Evolutionary conservation across 2,888 invertebrate genomes (phyloP), one percentile per base, ranked within the genome.

Genomic region (Torymus auratus): DNA sequence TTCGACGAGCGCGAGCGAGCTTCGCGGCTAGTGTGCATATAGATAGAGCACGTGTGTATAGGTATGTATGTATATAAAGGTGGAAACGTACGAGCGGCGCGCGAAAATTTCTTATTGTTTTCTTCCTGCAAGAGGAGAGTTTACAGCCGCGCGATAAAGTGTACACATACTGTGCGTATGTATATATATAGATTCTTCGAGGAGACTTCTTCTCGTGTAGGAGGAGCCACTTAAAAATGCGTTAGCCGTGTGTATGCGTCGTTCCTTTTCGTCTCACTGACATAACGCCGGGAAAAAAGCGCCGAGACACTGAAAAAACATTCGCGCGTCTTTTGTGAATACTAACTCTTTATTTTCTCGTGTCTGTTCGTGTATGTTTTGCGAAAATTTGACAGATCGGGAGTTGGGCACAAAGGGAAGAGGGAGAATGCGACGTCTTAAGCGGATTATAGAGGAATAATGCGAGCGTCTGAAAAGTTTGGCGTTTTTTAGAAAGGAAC

Each of bases 31-130:
- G 20, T 28, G 41, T 20, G 20, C 2, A 7, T 41, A 41, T 41
- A 41, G 41, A 41, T 41, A 41, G 41, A 41, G 41, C 41, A 7
- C 7, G 5, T 5, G 5, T 28, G 3, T 28, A 28, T 20, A 5
- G 11, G 15, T 50, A 17, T 60, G 10, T 60, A 15, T 60, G 13
- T 23, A 61, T 23, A 61, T 23, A 23, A 56, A 67, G 17, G 65
- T 56, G 65, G 74, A 58, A 67, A 50, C 20, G 50, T 74, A 58
- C 58, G 73, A 55, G 70, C 11, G 5, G 3, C 68, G 69, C 70
- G 70, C 58, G 70, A 71, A 77, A 77, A 71, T 73, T 73, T 72
- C 68, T 78, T 78, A 78, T 78, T 73, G 78, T 73, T 73, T 78
- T 71, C 53, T 78, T 52, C 68, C 15, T 61, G 61, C 56, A 7